Evolutionary conservation across 2,797 vertebrate species (phyloP).

Genomic region (Sebastes jordani): DNA sequence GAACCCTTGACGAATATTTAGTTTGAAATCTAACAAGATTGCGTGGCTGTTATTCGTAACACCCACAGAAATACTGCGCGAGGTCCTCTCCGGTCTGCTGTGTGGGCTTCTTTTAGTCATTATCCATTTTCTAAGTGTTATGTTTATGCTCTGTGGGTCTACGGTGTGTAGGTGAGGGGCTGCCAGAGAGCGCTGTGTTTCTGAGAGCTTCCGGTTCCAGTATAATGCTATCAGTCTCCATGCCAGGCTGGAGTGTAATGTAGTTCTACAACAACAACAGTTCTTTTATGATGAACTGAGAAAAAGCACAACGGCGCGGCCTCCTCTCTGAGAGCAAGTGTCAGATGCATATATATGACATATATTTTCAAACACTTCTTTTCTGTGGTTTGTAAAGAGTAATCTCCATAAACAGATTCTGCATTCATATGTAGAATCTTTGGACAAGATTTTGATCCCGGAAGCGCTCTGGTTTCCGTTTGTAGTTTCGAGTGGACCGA

Average conservation of each 20-base stretch:
- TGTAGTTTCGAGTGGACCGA: too few species aligned
- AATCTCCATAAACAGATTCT: too few species aligned
- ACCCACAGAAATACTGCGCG: conserved; percentile 21
- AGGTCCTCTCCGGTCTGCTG: conserved; percentile 21
- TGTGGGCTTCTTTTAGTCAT: conserved; percentile 48
- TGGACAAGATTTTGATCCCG: too few species aligned
- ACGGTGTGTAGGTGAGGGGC: conserved; percentile 32
- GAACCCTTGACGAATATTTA: conserved; percentile 13
- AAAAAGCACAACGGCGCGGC: background rate
- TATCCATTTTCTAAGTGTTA: conserved; percentile 46
- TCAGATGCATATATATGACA: background rate
- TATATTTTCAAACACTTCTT: background rate
- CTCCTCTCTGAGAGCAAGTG: background rate
- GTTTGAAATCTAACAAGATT: conserved; percentile 31
- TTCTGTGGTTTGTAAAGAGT: background rate
- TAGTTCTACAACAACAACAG: background rate
- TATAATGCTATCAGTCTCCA: background rate
- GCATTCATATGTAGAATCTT: too few species aligned
- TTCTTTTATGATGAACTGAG: conserved; percentile 11
- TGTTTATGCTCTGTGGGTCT: conserved; percentile 27
- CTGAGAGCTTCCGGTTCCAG: conserved; percentile 9
- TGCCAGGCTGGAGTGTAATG: background rate
- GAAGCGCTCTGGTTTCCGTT: too few species aligned
- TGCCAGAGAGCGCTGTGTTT: conserved; percentile 5
- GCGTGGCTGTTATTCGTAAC: conserved; percentile 13